Percentiles rank a stretch among this genome's conserved stretches.
phyloP scores from a whole-genome alignment of 2,888 invertebrate genomes.

The Macaria notata region DNA sequence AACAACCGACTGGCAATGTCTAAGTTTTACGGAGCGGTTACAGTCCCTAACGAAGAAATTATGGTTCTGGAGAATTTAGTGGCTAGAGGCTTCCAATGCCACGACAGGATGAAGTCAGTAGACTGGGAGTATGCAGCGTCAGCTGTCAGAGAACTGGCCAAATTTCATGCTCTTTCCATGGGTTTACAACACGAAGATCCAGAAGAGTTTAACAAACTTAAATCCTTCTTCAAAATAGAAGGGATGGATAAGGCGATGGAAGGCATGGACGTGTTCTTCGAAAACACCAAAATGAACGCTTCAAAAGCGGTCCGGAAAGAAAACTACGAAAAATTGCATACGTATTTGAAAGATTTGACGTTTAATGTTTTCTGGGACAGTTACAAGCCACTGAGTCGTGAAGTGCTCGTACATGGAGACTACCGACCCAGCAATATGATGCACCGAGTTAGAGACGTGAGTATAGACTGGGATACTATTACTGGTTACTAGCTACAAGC shows the following conservation, averaged over 20 bases:
- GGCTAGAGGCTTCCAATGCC: constrained; percentile 38
- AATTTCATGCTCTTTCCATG: constrained; percentile 54
- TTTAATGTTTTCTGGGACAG: constrained; percentile 27
- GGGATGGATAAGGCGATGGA: neutral
- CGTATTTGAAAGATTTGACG: constrained; percentile 30
- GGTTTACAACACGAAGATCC: constrained; percentile 45
- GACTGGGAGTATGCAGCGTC: constrained; percentile 44
- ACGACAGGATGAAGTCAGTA: constrained; percentile 44
- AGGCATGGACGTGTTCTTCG: constrained; percentile 4
- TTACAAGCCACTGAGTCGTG: constrained; percentile 15
- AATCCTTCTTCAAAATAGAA: constrained; percentile 4
- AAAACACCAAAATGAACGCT: constrained; percentile 18
- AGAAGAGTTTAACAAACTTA: constrained; percentile 34
- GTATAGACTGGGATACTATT: constrained; percentile 2
- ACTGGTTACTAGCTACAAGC: no score
- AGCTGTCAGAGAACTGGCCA: constrained; percentile 43
- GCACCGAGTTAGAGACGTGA: constrained; percentile 31
- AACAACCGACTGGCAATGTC: constrained; percentile 39
- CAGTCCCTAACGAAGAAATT: constrained; percentile 40
- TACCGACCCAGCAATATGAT: constrained; percentile 50
- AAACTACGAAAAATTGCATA: constrained; percentile 37
- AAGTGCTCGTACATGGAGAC: constrained; percentile 42
- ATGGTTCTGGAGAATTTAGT: constrained; percentile 43
- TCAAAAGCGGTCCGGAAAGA: constrained; percentile 37
- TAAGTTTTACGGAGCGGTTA: constrained; percentile 41